Percentiles rank a stretch among this genome's conserved stretches.
These are phyloP conservation scores for Torymus texanus DNA, from an alignment of 2,888 invertebrate genomes.

Conservation along the genomic window DNA sequence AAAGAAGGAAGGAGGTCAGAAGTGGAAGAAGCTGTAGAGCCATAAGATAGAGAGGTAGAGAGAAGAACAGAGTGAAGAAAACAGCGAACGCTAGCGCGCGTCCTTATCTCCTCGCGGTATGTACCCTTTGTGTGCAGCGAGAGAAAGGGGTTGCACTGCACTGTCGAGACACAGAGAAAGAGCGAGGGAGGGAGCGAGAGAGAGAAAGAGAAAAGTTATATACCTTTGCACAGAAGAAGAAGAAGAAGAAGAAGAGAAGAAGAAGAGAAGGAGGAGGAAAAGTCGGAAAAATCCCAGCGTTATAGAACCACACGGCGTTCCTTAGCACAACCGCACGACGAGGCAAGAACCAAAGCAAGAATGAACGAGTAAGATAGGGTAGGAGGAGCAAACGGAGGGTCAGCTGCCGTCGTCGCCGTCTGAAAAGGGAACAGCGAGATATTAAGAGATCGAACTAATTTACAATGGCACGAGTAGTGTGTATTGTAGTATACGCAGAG, in stretches of 20 bases:
- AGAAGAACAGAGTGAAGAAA: constrained; percentile 1
- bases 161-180: too few relatives aligned
- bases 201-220: constrained; percentile 8
- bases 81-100: constrained; percentile 11
- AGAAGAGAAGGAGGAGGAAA: neutral
- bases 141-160: neutral
- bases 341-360: neutral
- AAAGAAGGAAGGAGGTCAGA: too few relatives aligned
- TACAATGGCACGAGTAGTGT: constrained; percentile 11
- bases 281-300: neutral
- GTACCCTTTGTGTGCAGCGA: constrained; percentile 3
- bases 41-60: too few relatives aligned
- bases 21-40: neutral
- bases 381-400: constrained; percentile 9
- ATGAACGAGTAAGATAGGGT: neutral
- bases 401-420: neutral
- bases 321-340: too few relatives aligned
- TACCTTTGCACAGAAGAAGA: neutral
- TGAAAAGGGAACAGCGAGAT: neutral
- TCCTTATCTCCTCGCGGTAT: constrained; percentile 23
- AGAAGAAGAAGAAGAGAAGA: neutral
- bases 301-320: neutral
- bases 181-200: neutral
- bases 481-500: neutral
- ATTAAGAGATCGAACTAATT: constrained; percentile 43